Conservation (phyloP, 2,888 invertebrate genomes). For the Hirtodrosophila alboralis region DNA sequence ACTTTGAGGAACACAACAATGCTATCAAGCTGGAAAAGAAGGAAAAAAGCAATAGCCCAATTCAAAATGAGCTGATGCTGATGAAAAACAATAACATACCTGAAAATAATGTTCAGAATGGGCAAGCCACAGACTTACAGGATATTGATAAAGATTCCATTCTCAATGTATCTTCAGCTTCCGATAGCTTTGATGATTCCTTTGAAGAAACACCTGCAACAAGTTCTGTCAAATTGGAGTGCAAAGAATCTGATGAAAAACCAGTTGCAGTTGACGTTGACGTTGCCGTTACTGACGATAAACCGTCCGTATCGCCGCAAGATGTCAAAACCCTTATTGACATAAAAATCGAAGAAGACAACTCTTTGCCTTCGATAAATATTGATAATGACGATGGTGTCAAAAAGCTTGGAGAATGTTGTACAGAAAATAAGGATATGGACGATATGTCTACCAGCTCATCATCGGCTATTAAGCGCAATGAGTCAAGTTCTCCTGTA, state of each 20-base stretch:
- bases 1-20: conserved; percentile 48
- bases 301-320: conserved; percentile 20
- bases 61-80: conserved; percentile 1
- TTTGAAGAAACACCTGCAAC: not conserved
- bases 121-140: conserved; percentile 2
- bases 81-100: conserved; percentile 2
- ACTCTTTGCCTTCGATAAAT: not conserved
- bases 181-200: conserved; percentile 3
- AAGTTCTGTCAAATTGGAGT: conserved; percentile 7
- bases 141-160: not conserved
- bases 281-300: conserved; percentile 4
- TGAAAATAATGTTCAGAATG: conserved; percentile 25
- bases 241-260: not conserved
- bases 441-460: conserved; percentile 2
- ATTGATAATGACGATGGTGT: conserved; percentile 1
- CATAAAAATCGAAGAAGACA: conserved; percentile 1
- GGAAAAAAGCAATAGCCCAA: conserved; percentile 27
- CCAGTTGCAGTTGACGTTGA: not conserved
- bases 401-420: not conserved
- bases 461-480: not conserved
- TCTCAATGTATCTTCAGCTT: not conserved
- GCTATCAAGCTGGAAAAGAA: conserved; percentile 45
- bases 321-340: not conserved
- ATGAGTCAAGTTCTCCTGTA: not conserved
- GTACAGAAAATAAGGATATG: not conserved